phyloP scores from a whole-genome alignment of 2,888 invertebrate species.

The Choreutis nemorana region DNA sequence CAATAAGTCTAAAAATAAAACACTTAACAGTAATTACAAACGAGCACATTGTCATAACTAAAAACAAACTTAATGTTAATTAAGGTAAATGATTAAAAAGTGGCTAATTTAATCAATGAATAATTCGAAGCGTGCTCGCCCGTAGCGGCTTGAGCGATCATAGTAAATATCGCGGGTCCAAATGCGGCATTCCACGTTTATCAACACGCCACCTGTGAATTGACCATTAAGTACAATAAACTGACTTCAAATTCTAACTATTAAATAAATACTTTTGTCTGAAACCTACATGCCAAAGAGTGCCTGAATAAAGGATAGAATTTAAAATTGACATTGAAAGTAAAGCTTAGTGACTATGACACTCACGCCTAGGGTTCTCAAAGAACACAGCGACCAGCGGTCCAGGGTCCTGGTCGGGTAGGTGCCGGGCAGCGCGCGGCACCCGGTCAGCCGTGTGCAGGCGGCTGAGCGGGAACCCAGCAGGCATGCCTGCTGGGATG shows the following conservation, averaged over 20 bases:
- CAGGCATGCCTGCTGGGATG: slow-evolving; percentile 68
- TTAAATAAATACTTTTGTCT: too few relatives aligned
- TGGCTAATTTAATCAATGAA: slow-evolving; percentile 30
- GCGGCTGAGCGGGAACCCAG: slow-evolving; percentile 53
- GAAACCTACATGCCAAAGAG: too few relatives aligned
- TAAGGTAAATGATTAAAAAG: not conserved
- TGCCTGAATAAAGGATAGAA: not conserved
- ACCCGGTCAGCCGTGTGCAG: slow-evolving; percentile 50
- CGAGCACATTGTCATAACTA: too few relatives aligned
- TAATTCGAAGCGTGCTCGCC: slow-evolving; percentile 49
- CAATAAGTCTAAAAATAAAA: too few relatives aligned
- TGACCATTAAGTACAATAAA: too few relatives aligned
- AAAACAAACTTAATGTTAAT: too few relatives aligned
- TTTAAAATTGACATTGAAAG: not conserved
- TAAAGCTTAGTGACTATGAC: not conserved
- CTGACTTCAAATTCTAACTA: too few relatives aligned
- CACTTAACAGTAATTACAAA: too few relatives aligned
- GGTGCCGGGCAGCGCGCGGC: slow-evolving; percentile 29
- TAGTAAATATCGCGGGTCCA: slow-evolving; percentile 53
- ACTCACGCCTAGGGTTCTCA: slow-evolving; percentile 48
- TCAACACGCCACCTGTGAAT: slow-evolving; percentile 46
- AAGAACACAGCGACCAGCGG: slow-evolving; percentile 46
- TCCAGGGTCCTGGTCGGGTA: slow-evolving; percentile 39
- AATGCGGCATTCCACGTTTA: slow-evolving; percentile 56
- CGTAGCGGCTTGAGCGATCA: slow-evolving; percentile 37